These are phyloP conservation scores for Amblyjoppa fuscipennis DNA, from an alignment of 2,888 invertebrate genomes.

Conservation along the genomic window DNA sequence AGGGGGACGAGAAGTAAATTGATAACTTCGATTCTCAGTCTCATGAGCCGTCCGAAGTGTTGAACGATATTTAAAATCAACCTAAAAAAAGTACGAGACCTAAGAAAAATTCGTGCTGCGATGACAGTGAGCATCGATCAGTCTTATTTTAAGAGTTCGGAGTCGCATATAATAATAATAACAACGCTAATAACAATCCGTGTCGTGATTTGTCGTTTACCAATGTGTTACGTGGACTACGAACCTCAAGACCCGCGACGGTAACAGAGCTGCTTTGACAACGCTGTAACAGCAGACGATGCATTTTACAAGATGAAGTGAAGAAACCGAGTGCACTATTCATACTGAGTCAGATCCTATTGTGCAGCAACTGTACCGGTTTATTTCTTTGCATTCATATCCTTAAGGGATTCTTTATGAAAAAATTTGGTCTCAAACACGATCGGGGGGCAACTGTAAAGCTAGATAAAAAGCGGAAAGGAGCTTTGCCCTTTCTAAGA, in stretches of 20 bases:
- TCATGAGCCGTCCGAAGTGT: no score
- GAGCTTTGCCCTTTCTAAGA: slow-evolving; percentile 48
- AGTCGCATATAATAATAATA: background rate
- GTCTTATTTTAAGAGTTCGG: background rate
- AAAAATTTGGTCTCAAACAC: slow-evolving; percentile 54
- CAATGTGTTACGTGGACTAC: background rate
- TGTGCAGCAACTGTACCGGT: background rate
- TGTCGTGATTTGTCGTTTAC: background rate
- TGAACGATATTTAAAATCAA: no score
- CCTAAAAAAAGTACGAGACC: background rate
- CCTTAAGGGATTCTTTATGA: slow-evolving; percentile 65
- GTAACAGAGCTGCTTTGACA: background rate
- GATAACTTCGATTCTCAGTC: no score
- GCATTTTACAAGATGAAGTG: slow-evolving; percentile 38
- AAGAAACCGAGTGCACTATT: slow-evolving; percentile 46
- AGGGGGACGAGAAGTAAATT: no score
- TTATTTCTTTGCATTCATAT: slow-evolving; percentile 47
- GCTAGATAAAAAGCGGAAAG: slow-evolving; percentile 20
- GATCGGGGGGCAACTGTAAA: slow-evolving; percentile 45
- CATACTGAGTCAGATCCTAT: slow-evolving; percentile 25
- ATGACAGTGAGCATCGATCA: background rate
- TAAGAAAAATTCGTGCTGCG: background rate
- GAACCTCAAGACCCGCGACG: background rate
- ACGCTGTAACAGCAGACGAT: slow-evolving; percentile 21
- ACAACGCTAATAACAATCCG: background rate